Conservation (phyloP, 2,797 vertebrate species). For the Chelon labrosus region DNA sequence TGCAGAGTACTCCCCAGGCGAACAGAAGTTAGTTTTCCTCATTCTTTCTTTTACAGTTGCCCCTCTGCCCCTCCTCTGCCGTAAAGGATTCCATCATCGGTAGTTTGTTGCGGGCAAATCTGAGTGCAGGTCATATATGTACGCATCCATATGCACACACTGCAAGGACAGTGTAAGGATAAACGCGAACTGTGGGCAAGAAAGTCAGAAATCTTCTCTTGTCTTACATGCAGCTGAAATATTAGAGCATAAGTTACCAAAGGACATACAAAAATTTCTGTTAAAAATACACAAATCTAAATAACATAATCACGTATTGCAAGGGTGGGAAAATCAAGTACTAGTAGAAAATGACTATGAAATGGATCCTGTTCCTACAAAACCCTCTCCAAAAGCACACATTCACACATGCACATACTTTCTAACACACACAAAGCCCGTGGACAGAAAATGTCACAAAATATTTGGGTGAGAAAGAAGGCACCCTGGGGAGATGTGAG, state of each 20-base stretch:
- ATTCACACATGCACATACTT: conserved; percentile 3
- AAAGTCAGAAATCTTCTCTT: conserved; percentile 34
- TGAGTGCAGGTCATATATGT: conserved; percentile 23
- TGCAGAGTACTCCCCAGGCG: conserved; percentile 84
- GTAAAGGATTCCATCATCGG: conserved; percentile 66
- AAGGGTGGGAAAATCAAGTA: conserved; percentile 8
- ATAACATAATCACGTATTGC: background rate
- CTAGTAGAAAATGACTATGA: background rate
- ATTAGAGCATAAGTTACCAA: background rate
- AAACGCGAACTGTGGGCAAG: conserved; percentile 29
- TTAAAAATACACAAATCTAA: background rate
- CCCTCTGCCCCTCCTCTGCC: conserved; percentile 56
- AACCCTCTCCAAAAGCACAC: conserved; percentile 11
- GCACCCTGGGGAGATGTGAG: conserved; percentile 32
- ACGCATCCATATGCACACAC: conserved; percentile 28
- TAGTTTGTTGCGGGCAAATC: conserved; percentile 48
- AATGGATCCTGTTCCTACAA: conserved; percentile 23
- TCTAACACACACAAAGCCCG: background rate
- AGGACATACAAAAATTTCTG: background rate
- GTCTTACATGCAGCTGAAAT: too few relatives aligned
- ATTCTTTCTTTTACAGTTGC: conserved; percentile 62
- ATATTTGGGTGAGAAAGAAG: conserved; percentile 41
- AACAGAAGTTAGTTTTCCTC: conserved; percentile 86
- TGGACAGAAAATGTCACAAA: conserved; percentile 49
- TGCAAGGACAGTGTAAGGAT: conserved; percentile 6